Percentiles rank a stretch among this genome's conserved stretches.
phyloP scores from a whole-genome alignment of 2,113 vertebrate genomes.

The Taxidea taxus region DNA sequence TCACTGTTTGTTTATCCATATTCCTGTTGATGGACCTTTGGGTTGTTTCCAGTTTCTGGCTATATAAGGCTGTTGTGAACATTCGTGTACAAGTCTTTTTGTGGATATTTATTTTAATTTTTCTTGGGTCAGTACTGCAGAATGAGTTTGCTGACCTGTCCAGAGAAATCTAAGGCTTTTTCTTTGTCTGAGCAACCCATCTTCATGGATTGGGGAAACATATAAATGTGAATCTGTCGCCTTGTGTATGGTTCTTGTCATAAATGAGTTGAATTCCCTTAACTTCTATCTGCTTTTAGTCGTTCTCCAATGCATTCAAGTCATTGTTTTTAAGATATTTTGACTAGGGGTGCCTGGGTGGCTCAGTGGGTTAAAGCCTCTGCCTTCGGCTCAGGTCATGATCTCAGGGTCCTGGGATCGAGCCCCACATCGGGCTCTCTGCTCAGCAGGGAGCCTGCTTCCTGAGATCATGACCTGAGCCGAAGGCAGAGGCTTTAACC shows the following conservation, averaged over 20 bases:
- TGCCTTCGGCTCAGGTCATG: not conserved
- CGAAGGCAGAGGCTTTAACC: no score
- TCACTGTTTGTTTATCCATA: not conserved
- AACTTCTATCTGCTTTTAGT: not conserved
- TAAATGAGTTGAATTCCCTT: not conserved
- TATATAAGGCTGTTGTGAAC: not conserved
- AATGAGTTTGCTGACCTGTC: not conserved
- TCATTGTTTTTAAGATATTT: not conserved
- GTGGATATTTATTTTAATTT: constrained; percentile 12
- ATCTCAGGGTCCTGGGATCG: not conserved
- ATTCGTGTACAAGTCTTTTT: not conserved
- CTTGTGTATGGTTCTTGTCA: not conserved
- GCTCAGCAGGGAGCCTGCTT: no score
- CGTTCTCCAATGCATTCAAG: not conserved
- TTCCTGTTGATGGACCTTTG: not conserved
- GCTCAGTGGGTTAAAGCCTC: not conserved
- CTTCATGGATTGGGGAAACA: not conserved
- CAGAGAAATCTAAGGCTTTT: not conserved
- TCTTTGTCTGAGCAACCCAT: not conserved
- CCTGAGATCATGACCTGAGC: no score
- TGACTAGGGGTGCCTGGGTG: not conserved
- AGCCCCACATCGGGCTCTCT: not conserved
- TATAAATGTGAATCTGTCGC: not conserved
- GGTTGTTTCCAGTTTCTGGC: not conserved
- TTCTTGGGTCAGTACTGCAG: not conserved